These are phyloP conservation scores for Alcis repandata DNA, from an alignment of 2,888 invertebrate genomes.

Conservation along the genomic window DNA sequence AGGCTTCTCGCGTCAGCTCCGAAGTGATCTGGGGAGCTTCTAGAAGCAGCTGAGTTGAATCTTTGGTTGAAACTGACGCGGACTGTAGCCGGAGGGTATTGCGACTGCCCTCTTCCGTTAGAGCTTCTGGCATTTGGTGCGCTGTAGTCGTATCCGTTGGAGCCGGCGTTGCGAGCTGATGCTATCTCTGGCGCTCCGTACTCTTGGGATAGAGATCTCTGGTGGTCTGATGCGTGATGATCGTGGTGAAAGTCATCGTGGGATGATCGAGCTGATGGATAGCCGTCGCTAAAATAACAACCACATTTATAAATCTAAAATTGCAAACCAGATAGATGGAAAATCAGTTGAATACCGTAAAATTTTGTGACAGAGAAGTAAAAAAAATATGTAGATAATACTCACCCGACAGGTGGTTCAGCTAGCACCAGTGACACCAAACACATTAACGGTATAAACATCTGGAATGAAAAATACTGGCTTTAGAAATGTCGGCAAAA, in stretches of 20 bases:
- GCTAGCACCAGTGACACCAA: conserved; percentile 24
- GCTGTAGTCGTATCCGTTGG: conserved; percentile 63
- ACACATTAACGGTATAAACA: conserved; percentile 31
- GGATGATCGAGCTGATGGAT: conserved; percentile 26
- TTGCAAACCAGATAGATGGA: neutral
- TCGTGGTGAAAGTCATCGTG: conserved; percentile 26
- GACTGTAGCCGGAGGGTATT: conserved; percentile 26
- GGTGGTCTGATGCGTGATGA: conserved; percentile 24
- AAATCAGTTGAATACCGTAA: neutral
- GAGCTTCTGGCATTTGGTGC: conserved; percentile 69
- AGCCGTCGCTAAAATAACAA: conserved; percentile 33
- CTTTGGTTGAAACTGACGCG: conserved; percentile 35
- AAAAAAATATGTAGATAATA: neutral
- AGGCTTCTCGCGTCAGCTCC: conserved; percentile 21
- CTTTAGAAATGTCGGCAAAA: neutral
- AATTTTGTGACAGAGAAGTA: neutral
- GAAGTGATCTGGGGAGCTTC: conserved; percentile 24
- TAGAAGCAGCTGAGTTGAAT: conserved; percentile 24
- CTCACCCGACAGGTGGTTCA: conserved; percentile 40
- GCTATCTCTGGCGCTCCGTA: conserved; percentile 75
- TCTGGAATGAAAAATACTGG: conserved; percentile 24
- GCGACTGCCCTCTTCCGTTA: conserved; percentile 57
- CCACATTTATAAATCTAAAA: neutral
- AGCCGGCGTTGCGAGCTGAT: conserved; percentile 56
- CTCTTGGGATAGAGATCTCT: conserved; percentile 63